Percentiles rank a stretch among this genome's conserved stretches.
These are phyloP conservation scores for Paguma larvata DNA, from an alignment of 2,797 vertebrate genomes.

Conservation along the genomic window DNA sequence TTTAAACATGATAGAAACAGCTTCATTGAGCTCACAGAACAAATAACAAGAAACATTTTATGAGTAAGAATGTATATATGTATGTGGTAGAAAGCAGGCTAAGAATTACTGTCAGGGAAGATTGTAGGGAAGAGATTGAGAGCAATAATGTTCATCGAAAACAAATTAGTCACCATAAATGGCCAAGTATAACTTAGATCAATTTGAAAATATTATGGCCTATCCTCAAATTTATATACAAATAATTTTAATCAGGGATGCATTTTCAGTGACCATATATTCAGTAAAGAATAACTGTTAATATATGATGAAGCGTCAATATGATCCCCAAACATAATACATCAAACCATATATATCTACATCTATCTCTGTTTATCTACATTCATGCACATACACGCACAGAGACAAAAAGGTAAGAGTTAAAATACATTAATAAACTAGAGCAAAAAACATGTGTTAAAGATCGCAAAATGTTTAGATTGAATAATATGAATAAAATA, in stretches of 20 bases:
- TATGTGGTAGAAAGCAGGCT: background rate
- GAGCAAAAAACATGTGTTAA: background rate
- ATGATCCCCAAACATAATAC: background rate
- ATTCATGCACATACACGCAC: no score
- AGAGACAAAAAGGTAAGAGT: background rate
- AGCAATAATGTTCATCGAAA: background rate
- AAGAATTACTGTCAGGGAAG: background rate
- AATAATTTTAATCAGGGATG: background rate
- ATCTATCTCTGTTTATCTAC: background rate
- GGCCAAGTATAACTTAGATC: background rate
- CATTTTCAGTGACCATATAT: background rate
- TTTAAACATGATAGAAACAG: background rate
- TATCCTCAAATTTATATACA: background rate
- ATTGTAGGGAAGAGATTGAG: background rate
- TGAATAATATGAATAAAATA: background rate
- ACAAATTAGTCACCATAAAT: background rate
- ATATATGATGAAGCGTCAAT: background rate
- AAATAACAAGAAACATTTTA: background rate
- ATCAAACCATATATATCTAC: background rate
- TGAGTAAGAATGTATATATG: background rate
- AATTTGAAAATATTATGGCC: background rate
- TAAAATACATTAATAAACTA: background rate
- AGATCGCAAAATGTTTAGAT: background rate
- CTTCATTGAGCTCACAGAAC: background rate
- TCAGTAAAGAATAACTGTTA: background rate